Evolutionary conservation across 2,888 invertebrate species (phyloP).

Genomic region (Xestia xanthographa): DNA sequence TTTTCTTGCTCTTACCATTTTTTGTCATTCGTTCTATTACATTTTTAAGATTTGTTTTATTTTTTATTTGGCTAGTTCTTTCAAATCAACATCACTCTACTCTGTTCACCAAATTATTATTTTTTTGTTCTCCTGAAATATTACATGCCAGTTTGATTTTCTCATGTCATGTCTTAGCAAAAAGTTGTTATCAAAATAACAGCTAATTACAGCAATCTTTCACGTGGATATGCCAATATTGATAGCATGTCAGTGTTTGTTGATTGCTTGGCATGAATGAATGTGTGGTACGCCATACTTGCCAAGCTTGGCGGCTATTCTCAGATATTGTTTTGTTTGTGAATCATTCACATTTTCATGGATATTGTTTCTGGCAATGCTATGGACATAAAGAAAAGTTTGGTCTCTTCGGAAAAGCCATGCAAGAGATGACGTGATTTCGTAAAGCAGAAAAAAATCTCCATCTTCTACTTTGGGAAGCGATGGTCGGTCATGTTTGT

Average conservation of each 20-base stretch:
- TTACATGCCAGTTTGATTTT: background rate
- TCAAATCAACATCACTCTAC: too few relatives aligned
- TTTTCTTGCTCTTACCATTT: background rate
- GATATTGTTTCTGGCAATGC: background rate
- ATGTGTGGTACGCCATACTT: constrained; percentile 13
- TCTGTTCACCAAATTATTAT: background rate
- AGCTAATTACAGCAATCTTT: background rate
- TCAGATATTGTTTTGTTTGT: constrained; percentile 22
- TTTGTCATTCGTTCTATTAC: background rate
- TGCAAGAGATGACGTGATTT: background rate
- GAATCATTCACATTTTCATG: constrained; percentile 11
- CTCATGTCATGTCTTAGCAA: background rate
- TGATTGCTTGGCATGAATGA: constrained; percentile 22
- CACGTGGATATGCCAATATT: constrained; percentile 24
- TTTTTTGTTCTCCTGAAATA: background rate
- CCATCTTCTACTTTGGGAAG: background rate
- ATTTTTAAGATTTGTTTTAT: background rate
- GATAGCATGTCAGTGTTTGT: constrained; percentile 4
- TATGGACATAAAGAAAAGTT: background rate
- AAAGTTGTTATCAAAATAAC: background rate
- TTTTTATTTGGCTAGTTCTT: background rate
- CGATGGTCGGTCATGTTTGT: background rate
- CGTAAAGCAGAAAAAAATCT: background rate
- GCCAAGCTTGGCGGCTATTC: constrained; percentile 42
- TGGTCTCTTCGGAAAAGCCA: background rate